Evolutionary conservation across 2,797 vertebrate species (phyloP), one percentile per base, ranked within the genome.

Genomic region (Eleutherodactylus coqui): DNA sequence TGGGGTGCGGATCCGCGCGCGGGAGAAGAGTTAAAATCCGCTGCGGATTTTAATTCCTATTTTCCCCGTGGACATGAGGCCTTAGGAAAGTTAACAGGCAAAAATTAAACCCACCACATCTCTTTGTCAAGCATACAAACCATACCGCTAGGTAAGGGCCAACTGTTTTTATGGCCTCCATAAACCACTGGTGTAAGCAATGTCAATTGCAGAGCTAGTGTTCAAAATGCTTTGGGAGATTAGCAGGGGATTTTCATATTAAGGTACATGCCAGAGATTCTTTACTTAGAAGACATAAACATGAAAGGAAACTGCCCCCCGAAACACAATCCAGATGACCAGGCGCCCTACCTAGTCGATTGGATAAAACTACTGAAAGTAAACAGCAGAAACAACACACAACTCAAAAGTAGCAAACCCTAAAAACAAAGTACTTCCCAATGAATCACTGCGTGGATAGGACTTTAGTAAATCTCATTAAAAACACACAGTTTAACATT

Each of bases 221-320:
- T 72, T 55, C 34, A 58, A 49, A 62, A 75, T 62, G 82, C 81
- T 83, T 83, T 75, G 70, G 60, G 51, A 41, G 81, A 75, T 75
- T 83, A 83, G 19, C 17, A 36, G 55, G 16, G 53, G 72, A 84
- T 75, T 83, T 83, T 73, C 81, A 73, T 55, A 73, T 70, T 55
- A 75, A 36, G 51, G 34, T 83, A 70, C 51, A 83, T 83, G 49
- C 81, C 81, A 83, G 36, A 75, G 69, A 83, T 83, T 73, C 69
- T 51, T 75, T 32, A 49, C 64, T 43, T 38, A 41, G n/a, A 53
- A 55, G 16, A 69, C 19, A 67, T n/a, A 24, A 75, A 7, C 62
- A 69, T 17, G 17, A 49, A 78, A 41, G 34, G 6, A 58, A 55
- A 13, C 3, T 13, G 58, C 17, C 51, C 36, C n/a, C 32, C 29